phyloP scores from a whole-genome alignment of 2,797 vertebrate species.

The Cossypha polioptera region DNA sequence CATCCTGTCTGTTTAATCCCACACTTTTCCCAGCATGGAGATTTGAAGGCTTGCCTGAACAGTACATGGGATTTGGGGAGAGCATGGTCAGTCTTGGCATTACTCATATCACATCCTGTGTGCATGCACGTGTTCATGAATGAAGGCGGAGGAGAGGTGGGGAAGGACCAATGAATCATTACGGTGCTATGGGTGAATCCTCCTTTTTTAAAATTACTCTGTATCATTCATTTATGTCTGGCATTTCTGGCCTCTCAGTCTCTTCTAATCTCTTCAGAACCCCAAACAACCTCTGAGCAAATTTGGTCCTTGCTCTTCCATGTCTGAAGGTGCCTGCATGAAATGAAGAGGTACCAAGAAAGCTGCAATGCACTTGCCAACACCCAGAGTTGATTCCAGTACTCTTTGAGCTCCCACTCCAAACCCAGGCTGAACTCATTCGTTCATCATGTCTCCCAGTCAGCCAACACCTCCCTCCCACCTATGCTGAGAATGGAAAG shows the following conservation, averaged over 20 bases:
- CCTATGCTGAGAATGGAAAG: not conserved
- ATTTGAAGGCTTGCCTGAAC: constrained; percentile 42
- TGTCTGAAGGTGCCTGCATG: not conserved
- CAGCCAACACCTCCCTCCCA: not conserved
- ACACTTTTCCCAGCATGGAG: constrained; percentile 2
- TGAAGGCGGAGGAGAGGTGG: not conserved
- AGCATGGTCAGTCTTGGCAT: not conserved
- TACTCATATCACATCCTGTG: not conserved
- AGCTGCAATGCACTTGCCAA: not conserved
- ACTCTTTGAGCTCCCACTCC: not conserved
- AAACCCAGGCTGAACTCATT: not conserved
- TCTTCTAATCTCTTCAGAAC: not conserved
- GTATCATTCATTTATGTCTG: not conserved
- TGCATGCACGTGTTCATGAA: not conserved
- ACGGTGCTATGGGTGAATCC: constrained; percentile 27
- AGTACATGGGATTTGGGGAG: not conserved
- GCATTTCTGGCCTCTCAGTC: constrained; percentile 5
- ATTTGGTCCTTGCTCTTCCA: not conserved
- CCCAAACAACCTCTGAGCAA: not conserved
- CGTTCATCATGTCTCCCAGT: not conserved
- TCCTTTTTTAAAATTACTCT: constrained; percentile 15
- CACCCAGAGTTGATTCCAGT: not conserved
- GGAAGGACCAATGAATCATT: constrained; percentile 1
- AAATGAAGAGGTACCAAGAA: not conserved
- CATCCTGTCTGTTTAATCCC: constrained; percentile 1